phyloP scores from a whole-genome alignment of 1,140 invertebrate genomes.

The Plodia interpunctella region DNA sequence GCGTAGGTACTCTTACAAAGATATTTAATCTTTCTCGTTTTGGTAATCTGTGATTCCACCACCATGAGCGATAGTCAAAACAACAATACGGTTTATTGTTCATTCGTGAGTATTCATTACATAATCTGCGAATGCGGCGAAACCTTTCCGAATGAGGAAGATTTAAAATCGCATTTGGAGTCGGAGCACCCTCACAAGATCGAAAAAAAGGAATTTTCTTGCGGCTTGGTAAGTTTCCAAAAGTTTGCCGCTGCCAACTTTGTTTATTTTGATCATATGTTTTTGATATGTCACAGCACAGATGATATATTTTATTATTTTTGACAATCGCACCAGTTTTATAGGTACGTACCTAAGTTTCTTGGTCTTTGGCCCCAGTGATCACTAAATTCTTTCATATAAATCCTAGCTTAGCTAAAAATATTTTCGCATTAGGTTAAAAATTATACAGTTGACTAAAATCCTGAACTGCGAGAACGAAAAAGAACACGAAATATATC shows the following conservation, averaged over 20 bases:
- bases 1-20: background rate
- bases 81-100: constrained; percentile 56
- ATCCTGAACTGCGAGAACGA: no score
- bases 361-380: no score
- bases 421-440: no score
- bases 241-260: background rate
- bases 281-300: no score
- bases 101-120: constrained; percentile 63
- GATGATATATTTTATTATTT: background rate
- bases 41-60: constrained; percentile 34
- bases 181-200: constrained; percentile 33
- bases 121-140: constrained; percentile 68
- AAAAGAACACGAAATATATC: background rate
- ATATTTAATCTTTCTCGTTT: constrained; percentile 8
- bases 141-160: constrained; percentile 56
- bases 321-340: no score
- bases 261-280: background rate
- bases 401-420: no score
- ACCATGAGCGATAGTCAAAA: constrained; percentile 10
- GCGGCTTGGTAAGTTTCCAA: background rate
- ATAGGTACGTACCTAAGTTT: no score
- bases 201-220: constrained; percentile 16
- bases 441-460: no score
- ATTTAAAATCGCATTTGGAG: constrained; percentile 47
- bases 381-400: no score